Conservation (phyloP, 2,113 vertebrate species). For the Lagopus muta region DNA sequence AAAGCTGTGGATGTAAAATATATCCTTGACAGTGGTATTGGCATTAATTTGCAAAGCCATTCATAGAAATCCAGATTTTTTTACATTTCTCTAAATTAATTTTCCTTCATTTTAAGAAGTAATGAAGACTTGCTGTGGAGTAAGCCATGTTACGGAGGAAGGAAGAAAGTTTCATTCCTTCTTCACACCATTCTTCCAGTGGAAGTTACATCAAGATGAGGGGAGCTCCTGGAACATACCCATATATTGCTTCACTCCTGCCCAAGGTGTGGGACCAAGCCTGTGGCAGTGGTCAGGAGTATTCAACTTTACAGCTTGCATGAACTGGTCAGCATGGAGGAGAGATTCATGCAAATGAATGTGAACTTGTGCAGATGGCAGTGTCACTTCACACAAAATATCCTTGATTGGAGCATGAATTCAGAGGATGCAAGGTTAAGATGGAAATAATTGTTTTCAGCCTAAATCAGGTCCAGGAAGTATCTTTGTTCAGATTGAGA, state of each 20-base stretch:
- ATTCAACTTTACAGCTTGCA: neutral
- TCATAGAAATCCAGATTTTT: neutral
- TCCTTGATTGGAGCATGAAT: neutral
- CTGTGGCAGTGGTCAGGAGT: rapidly evolving
- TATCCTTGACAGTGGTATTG: neutral
- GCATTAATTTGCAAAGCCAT: neutral
- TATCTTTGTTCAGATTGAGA: neutral
- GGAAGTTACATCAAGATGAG: neutral
- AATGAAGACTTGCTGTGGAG: neutral
- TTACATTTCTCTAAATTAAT: neutral
- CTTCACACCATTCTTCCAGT: neutral
- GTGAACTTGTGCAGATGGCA: neutral
- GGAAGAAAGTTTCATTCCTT: neutral
- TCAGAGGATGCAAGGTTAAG: neutral
- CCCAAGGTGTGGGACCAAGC: neutral
- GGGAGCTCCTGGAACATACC: neutral
- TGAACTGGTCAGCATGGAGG: rapidly evolving
- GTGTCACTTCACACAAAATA: neutral
- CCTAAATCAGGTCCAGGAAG: neutral
- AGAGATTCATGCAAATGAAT: neutral
- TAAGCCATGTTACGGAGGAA: neutral
- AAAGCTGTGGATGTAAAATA: neutral
- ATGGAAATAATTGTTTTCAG: neutral
- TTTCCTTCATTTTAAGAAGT: neutral
- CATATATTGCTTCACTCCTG: rapidly evolving